Conservation (phyloP, 2,113 vertebrate genomes). For the Meriones unguiculatus region DNA sequence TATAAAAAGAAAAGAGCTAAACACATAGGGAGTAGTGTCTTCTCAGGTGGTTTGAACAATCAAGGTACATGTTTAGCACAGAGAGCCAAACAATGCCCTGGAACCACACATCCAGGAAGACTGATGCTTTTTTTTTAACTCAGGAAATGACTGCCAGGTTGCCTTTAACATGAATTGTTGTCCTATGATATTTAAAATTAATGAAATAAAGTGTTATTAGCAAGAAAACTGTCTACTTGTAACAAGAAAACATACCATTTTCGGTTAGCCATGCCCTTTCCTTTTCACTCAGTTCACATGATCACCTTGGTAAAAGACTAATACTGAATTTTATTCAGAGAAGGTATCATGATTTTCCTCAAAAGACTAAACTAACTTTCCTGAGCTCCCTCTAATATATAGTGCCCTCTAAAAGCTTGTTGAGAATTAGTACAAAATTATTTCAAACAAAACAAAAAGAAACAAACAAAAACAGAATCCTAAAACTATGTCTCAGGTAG, state of each 20-base stretch:
- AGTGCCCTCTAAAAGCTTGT: background rate
- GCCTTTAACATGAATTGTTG: background rate
- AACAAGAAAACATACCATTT: background rate
- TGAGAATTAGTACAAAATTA: background rate
- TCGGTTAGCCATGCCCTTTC: background rate
- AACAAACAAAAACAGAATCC: background rate
- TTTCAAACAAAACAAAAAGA: background rate
- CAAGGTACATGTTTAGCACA: background rate
- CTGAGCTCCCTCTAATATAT: background rate
- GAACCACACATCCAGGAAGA: background rate
- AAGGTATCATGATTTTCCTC: background rate
- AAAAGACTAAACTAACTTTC: background rate
- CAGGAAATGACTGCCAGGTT: background rate
- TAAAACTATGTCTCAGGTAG: background rate
- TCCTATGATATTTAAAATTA: background rate
- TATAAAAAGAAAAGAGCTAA: background rate
- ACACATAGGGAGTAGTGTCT: background rate
- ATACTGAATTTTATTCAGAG: background rate
- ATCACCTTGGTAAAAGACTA: background rate
- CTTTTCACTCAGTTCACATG: background rate
- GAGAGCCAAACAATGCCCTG: background rate
- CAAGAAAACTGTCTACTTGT: background rate
- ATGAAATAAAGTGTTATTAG: background rate
- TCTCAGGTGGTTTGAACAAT: slow-evolving; percentile 2
- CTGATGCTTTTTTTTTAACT: background rate